Conservation (phyloP, 2,888 invertebrate species). For the Pollenia griseotomentosa region DNA sequence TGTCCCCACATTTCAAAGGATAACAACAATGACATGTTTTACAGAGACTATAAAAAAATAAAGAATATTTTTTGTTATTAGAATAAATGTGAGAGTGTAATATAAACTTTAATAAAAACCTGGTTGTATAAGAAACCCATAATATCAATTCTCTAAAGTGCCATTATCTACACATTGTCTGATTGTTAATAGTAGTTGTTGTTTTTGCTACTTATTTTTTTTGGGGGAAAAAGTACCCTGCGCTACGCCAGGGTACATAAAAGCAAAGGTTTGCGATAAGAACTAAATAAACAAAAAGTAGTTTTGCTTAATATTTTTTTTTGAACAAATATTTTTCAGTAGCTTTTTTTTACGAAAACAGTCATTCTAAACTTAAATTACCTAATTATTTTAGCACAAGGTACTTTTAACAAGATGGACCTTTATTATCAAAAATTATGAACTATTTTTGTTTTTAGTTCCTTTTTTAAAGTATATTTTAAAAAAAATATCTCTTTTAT, state of each 20-base stretch:
- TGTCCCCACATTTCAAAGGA: not conserved
- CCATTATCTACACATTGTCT: conserved; percentile 61
- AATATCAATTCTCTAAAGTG: conserved; percentile 47
- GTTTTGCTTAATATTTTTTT: too few species aligned
- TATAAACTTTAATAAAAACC: conserved; percentile 14
- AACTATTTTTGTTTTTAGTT: too few species aligned
- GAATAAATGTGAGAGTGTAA: not conserved
- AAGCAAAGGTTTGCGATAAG: not conserved
- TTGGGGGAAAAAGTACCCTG: not conserved
- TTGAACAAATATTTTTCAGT: too few species aligned
- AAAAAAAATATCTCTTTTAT: not conserved
- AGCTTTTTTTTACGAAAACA: too few species aligned
- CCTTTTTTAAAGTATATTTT: not conserved
- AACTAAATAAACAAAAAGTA: not conserved
- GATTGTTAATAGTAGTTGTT: conserved; percentile 40
- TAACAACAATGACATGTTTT: conserved; percentile 7
- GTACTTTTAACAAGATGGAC: not conserved
- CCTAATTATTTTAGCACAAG: not conserved
- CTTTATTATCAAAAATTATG: not conserved
- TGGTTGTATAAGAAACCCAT: conserved; percentile 37
- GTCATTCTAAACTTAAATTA: too few species aligned
- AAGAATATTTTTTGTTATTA: not conserved
- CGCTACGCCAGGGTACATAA: not conserved
- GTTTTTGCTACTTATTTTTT: not conserved
- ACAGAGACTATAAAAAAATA: conserved; percentile 21